These are phyloP conservation scores for Peromyscus aztecus DNA, from an alignment of 2,797 vertebrate genomes.

Conservation along the genomic window DNA sequence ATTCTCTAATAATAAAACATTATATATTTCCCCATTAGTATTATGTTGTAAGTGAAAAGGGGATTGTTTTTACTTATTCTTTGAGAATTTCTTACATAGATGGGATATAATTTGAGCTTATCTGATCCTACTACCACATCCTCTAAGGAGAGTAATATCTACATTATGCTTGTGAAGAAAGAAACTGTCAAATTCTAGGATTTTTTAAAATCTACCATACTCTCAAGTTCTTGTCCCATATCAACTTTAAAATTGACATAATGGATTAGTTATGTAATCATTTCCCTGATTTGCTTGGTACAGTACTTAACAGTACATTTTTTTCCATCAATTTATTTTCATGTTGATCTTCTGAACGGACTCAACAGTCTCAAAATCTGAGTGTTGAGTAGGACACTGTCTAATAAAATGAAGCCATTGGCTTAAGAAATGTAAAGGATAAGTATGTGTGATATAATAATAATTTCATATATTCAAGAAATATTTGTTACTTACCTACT, in stretches of 20 bases:
- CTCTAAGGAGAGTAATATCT: neutral
- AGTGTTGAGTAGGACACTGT: neutral
- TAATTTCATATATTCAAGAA: neutral
- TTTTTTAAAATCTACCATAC: neutral
- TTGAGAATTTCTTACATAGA: neutral
- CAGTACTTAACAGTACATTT: neutral
- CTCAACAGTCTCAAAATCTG: neutral
- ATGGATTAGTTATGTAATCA: neutral
- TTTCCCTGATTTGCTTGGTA: slow-evolving; percentile 23
- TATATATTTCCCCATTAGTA: neutral
- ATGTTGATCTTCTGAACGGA: neutral
- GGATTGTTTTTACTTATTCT: neutral
- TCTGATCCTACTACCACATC: too few relatives aligned
- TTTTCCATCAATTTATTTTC: neutral
- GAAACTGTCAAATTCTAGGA: neutral
- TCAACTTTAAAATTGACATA: neutral
- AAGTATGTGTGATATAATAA: neutral
- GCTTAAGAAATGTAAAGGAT: neutral
- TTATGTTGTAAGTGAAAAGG: neutral
- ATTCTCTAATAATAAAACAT: neutral
- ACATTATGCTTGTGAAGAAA: neutral
- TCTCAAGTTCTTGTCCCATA: neutral
- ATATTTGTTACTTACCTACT: neutral
- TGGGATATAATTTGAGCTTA: neutral
- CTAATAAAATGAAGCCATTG: neutral